A percentile compares a stretch with the other conserved stretches of the same genome.
These are phyloP conservation scores for Sarotherodon lohbergeri DNA, from an alignment of 2,113 vertebrate genomes.

Conservation along the genomic window DNA sequence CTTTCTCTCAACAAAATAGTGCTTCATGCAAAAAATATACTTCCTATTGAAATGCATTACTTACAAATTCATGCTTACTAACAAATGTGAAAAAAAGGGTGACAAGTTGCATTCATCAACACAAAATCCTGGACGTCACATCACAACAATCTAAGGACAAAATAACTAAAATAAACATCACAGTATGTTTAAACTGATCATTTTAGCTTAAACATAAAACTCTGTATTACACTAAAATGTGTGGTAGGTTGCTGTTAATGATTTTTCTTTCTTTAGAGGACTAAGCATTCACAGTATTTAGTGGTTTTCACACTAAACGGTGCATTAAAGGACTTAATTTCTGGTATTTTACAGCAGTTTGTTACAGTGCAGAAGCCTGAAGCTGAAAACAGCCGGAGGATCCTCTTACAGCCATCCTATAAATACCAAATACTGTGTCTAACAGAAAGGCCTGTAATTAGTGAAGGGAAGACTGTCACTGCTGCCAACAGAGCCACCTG, in stretches of 20 bases:
- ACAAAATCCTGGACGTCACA: background rate
- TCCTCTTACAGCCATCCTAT: background rate
- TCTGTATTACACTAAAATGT: background rate
- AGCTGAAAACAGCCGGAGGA: background rate
- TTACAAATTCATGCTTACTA: background rate
- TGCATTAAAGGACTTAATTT: background rate
- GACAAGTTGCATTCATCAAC: background rate
- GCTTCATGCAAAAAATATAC: background rate
- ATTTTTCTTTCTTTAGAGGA: background rate
- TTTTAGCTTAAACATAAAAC: background rate
- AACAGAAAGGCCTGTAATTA: slow-evolving; percentile 9
- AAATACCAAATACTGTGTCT: background rate
- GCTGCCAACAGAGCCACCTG: slow-evolving; percentile 12
- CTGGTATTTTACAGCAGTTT: background rate
- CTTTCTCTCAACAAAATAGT: background rate
- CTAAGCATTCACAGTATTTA: background rate
- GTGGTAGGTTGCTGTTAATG: background rate
- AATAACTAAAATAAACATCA: background rate
- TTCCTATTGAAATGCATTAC: background rate
- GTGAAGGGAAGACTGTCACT: slow-evolving; percentile 4
- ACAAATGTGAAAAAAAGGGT: background rate
- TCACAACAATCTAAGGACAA: background rate
- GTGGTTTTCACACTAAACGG: background rate
- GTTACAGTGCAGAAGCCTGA: background rate
- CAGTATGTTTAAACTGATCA: background rate